Conservation (phyloP, 2,113 vertebrate species). For the Theristicus caerulescens region DNA sequence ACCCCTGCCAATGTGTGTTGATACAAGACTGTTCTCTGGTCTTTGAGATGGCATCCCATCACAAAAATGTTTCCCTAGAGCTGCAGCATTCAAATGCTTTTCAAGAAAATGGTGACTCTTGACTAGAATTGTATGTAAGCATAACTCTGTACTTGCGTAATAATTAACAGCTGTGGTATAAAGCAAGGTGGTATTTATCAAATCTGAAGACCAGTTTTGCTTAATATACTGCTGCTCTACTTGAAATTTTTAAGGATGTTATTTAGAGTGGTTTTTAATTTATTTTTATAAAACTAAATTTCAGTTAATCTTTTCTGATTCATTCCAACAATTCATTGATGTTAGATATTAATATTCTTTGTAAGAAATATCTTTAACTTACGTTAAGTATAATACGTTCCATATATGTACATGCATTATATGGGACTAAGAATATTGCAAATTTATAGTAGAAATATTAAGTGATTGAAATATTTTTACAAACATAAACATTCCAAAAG, state of each 20-base stretch:
- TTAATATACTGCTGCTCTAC: neutral
- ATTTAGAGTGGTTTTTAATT: neutral
- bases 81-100: neutral
- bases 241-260: neutral
- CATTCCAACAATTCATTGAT: neutral
- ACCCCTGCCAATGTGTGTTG: neutral
- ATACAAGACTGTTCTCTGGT: neutral
- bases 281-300: neutral
- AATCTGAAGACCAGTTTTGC: neutral
- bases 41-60: neutral
- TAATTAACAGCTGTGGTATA: neutral
- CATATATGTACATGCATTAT: neutral
- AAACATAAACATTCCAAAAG: neutral
- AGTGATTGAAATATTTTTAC: neutral
- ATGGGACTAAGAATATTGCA: neutral
- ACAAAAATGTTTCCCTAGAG: neutral
- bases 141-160: neutral
- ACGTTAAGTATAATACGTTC: neutral
- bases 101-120: neutral
- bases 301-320: neutral
- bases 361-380: neutral
- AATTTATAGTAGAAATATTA: neutral
- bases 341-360: neutral
- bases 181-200: neutral
- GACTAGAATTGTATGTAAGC: neutral